A percentile compares a stretch with the other conserved stretches of the same genome.
phyloP scores from a whole-genome alignment of 2,113 vertebrate genomes.

The Pimephales promelas region DNA sequence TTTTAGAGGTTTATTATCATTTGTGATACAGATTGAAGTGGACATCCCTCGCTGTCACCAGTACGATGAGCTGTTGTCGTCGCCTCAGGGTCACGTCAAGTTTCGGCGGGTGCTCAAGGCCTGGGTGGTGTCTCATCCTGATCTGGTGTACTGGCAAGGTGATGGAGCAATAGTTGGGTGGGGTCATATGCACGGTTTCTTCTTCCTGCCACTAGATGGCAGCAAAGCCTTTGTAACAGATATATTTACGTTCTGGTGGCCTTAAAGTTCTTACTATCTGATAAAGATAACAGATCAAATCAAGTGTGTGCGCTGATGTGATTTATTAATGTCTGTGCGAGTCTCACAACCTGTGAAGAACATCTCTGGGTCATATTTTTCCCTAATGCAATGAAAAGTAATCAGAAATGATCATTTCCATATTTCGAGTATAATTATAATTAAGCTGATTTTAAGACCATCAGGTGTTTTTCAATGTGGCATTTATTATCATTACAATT shows the following conservation, averaged over 20 bases:
- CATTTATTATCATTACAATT: neutral
- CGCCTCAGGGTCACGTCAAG: slow-evolving; percentile 92
- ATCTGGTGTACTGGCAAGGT: slow-evolving; percentile 99
- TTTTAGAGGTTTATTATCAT: neutral
- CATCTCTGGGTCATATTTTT: neutral
- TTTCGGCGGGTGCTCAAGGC: slow-evolving; percentile 95
- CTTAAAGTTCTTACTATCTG: too few species aligned
- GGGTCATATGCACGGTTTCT: too few species aligned
- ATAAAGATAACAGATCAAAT: neutral
- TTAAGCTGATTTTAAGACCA: neutral
- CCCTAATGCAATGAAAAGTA: too few species aligned
- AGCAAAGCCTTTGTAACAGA: slow-evolving; percentile 16
- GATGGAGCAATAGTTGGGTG: slow-evolving; percentile 48
- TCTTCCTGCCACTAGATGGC: slow-evolving; percentile 64
- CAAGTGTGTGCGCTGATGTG: neutral
- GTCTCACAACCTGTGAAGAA: neutral
- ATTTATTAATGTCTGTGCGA: neutral
- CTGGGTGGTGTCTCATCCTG: slow-evolving; percentile 97
- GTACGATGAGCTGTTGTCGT: slow-evolving; percentile 95
- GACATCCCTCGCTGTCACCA: slow-evolving; percentile 99
- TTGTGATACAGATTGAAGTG: slow-evolving; percentile 88
- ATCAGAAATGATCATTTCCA: too few species aligned
- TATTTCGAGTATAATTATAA: too few species aligned
- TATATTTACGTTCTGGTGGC: too few species aligned
- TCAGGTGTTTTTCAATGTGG: neutral